These are phyloP conservation scores for Erebia palarica DNA, from an alignment of 2,888 invertebrate genomes.

Conservation along the genomic window DNA sequence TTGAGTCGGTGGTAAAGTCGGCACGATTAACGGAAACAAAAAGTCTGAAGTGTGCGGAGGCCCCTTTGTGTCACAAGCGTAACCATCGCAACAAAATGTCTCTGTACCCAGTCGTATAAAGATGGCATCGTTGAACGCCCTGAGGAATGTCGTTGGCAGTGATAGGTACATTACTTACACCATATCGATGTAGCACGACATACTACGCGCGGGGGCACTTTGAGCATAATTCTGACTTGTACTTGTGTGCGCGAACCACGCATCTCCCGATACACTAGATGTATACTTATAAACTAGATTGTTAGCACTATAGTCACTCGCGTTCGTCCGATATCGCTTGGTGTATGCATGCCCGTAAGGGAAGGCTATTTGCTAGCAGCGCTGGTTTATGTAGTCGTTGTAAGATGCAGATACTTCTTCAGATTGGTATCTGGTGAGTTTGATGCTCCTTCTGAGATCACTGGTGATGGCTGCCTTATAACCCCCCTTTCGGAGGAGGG, in stretches of 20 bases:
- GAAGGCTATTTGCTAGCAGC: slow-evolving; percentile 84
- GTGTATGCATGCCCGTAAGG: slow-evolving; percentile 39
- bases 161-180: slow-evolving; percentile 49
- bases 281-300: slow-evolving; percentile 70
- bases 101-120: slow-evolving; percentile 44
- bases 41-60: no score
- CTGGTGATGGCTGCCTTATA: slow-evolving; percentile 95
- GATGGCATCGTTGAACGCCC: slow-evolving; percentile 60
- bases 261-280: slow-evolving; percentile 54
- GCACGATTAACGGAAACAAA: no score
- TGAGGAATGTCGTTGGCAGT: slow-evolving; percentile 76
- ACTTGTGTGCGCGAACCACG: slow-evolving; percentile 45
- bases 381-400: slow-evolving; percentile 89
- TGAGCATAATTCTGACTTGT: slow-evolving; percentile 66
- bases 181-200: slow-evolving; percentile 49
- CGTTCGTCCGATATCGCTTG: slow-evolving; percentile 44
- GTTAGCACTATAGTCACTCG: slow-evolving; percentile 54
- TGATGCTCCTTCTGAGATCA: slow-evolving; percentile 93
- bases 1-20: no score
- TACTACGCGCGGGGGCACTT: slow-evolving; percentile 56
- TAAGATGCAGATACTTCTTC: slow-evolving; percentile 96
- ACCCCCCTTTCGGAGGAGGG: slow-evolving; percentile 97
- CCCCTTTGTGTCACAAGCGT: neutral
- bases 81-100: slow-evolving; percentile 37
- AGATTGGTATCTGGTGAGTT: slow-evolving; percentile 97